Base-by-base conservation (phyloP, 1,140 invertebrate genomes). In the Lucilia cuprina region DNA sequence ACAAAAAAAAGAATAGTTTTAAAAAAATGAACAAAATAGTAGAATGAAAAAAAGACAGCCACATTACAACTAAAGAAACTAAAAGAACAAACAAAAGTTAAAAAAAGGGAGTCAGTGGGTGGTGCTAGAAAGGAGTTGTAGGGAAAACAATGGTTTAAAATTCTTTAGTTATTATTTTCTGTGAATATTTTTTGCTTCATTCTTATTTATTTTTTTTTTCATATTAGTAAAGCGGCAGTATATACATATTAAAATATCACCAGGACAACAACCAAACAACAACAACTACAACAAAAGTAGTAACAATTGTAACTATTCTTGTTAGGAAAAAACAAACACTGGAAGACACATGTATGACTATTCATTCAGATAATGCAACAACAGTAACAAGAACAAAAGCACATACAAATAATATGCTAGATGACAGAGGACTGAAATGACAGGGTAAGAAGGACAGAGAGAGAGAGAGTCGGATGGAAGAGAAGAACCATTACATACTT, bases 171-270 rank as follows among this genome's bases (percentile, higher is more conserved):
- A 41, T 41, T 41, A 41, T 41, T 41, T 30, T 41, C 41, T 77
- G 74, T 55, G 30, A 41, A 13, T 77, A 12, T 77, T 77, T 77
- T 35, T 41, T 41, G 7, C 74, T 77, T 17, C 8, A 34, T 34
- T 77, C 21, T 25, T 34, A 41, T 41, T 77, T 77, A 17, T 47
- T 30, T 41, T 41, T 77, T 77, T 35, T 47, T 30, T 41, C 35
- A 77, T 77, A 41, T 77, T 41, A 35, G 30, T 8, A 41, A 41
- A 41, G 41, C 41, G 7, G 41, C 41, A 41, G 10, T 10, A 41
- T 8, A 41, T 12, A 35, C 74, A 77, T 77, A 77, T 77, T 77
- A 49, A 80, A 80, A 80, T 80, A 80, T 50, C 41, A 50, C 77
- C 77, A 80, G 77, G 47, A 80, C 77, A 80, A 80, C 77, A 80